phyloP scores from a whole-genome alignment of 1,140 invertebrate species.

The Ceratoteleas bidentatus region DNA sequence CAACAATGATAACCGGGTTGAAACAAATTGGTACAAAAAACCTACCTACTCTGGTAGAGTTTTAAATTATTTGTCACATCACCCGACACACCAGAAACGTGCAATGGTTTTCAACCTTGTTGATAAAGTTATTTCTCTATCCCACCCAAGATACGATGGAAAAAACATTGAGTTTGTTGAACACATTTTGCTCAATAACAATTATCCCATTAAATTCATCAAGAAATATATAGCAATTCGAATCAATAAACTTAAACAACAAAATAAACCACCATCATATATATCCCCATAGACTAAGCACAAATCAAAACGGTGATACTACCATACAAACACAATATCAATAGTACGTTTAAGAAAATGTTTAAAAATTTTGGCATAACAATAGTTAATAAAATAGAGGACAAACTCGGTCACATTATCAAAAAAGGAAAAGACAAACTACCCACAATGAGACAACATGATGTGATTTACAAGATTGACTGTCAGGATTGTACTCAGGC shows the following conservation, averaged over 20 bases:
- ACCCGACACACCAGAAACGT: too few relatives aligned
- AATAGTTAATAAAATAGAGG: neutral
- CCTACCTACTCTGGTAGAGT: too few relatives aligned
- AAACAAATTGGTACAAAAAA: too few relatives aligned
- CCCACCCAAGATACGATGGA: too few relatives aligned
- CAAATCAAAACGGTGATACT: neutral
- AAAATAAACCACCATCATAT: neutral
- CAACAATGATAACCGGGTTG: too few relatives aligned
- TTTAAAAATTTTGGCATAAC: conserved; percentile 1
- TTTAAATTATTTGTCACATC: too few relatives aligned
- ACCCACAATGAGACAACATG: neutral
- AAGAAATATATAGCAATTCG: conserved; percentile 20
- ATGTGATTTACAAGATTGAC: conserved; percentile 12
- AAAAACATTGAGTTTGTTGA: conserved; percentile 5
- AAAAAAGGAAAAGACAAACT: conserved; percentile 24
- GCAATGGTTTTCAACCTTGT: conserved; percentile 12
- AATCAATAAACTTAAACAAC: conserved; percentile 7
- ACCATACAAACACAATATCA: conserved; percentile 1
- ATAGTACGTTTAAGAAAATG: neutral
- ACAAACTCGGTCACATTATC: conserved; percentile 8
- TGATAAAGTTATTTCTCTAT: conserved; percentile 13
- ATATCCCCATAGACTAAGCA: too few relatives aligned
- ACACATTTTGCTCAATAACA: conserved; percentile 7
- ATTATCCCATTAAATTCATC: conserved; percentile 14
- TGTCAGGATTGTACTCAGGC: conserved; percentile 1